Evolutionary conservation across 2,888 invertebrate genomes (phyloP).

Genomic region (Nipponacmea schrenckii): DNA sequence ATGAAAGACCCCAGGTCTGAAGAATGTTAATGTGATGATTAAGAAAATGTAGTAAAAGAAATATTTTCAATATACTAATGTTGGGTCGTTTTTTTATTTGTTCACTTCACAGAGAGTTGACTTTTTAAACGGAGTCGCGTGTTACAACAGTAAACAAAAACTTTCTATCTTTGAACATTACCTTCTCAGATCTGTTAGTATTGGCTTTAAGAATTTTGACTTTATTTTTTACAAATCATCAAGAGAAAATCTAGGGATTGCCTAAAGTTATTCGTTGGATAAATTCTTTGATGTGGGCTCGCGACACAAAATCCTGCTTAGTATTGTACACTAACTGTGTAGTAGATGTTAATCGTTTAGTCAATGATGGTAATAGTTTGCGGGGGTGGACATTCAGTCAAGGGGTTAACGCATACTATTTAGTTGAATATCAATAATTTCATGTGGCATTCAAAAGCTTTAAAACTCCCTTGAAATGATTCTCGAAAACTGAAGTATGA

Average conservation of each 20-base stretch:
- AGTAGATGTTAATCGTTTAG: background rate
- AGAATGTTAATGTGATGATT: constrained; percentile 7
- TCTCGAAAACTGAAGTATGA: no score
- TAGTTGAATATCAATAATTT: no score
- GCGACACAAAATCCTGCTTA: constrained; percentile 1
- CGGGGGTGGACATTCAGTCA: background rate
- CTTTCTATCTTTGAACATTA: background rate
- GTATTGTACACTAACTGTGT: background rate
- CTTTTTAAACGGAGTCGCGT: constrained; percentile 6
- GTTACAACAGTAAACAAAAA: constrained; percentile 6
- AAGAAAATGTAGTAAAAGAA: background rate
- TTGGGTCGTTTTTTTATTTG: background rate
- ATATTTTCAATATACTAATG: constrained; percentile 3
- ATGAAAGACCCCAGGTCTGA: background rate
- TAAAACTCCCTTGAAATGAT: no score
- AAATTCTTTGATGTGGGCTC: constrained; percentile 7
- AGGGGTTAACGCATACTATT: no score
- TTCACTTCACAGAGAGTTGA: constrained; percentile 2
- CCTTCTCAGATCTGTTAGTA: background rate
- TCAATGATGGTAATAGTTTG: background rate
- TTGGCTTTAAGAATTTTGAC: constrained; percentile 5
- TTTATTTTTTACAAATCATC: constrained; percentile 7
- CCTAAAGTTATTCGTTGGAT: constrained; percentile 2
- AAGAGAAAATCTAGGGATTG: constrained; percentile 1
- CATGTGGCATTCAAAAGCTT: no score